Percentiles rank a stretch among this genome's conserved stretches.
Evolutionary conservation across 2,797 vertebrate genomes (phyloP).

Genomic region (Sebastes steindachneri): DNA sequence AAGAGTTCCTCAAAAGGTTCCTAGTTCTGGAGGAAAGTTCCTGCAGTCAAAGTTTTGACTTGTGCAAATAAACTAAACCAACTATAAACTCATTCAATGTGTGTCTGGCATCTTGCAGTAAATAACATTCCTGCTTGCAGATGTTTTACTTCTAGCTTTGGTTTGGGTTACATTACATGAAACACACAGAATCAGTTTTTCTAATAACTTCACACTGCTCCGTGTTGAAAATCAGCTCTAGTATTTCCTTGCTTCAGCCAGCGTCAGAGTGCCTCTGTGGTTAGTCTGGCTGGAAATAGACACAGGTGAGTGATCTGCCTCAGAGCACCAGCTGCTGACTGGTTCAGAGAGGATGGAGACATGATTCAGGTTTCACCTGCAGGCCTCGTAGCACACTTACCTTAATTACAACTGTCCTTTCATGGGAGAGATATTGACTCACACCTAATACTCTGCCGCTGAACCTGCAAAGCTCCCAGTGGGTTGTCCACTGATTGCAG

Average conservation of each 20-base stretch:
- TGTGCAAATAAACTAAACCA: not conserved
- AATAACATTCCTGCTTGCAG: not conserved
- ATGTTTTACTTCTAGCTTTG: not conserved
- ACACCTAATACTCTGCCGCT: not conserved
- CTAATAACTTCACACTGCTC: not conserved
- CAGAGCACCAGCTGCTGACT: conserved; percentile 71
- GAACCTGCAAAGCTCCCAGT: conserved; percentile 5
- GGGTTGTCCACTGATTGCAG: not conserved
- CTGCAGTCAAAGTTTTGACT: not conserved
- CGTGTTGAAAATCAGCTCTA: not conserved
- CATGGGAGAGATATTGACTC: conserved; percentile 6
- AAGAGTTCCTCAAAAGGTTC: no score
- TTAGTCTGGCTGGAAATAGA: conserved; percentile 59
- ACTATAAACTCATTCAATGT: not conserved
- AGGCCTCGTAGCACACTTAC: conserved; percentile 49
- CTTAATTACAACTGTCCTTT: conserved; percentile 60
- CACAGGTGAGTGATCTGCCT: conserved; percentile 70
- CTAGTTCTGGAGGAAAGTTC: no score
- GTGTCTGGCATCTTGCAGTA: not conserved
- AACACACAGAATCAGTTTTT: not conserved
- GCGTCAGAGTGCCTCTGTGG: conserved; percentile 9
- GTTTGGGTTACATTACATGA: not conserved
- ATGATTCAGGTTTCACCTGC: conserved; percentile 77
- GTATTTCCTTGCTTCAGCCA: conserved; percentile 5
- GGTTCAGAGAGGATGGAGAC: conserved; percentile 55